Base-by-base conservation (phyloP, 2,113 vertebrate species). In the Meleagris gallopavo region DNA sequence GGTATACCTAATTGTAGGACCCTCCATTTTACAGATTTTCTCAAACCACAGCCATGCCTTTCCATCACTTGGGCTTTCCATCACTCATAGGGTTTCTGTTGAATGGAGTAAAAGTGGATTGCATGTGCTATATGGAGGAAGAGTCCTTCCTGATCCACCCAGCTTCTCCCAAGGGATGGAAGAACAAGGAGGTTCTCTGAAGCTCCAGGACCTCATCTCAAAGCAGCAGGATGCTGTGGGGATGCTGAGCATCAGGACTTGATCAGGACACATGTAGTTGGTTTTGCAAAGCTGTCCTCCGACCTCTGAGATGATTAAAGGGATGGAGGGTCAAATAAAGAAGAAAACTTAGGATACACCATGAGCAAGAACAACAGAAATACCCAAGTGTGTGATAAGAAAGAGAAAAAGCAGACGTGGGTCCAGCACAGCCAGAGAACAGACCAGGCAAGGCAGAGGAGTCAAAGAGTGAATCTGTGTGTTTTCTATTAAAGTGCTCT, bases 1-100 rank as follows among this genome's bases (percentile, higher is more conserved):
- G 25, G 3, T 25, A 34, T 3, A 27, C 34, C 12, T 2, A 1
- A 11, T 0, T 8, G 24, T 46, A 16, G 74, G 57, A 82, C 0
- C 5, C 46, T 2, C 1, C 2, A 7, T 40, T 40, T 64, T 64
- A 17, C 16, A 64, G 1, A 17, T 24, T 30, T 43, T 18, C 41
- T 41, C 1, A 0, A 52, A 13, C 34, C 25, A 61, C 60, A 73
- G 20, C 20, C 54, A 54, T 9, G 9, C 9, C 43, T 43, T 50
- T 9, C 60, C 36, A 2, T 17, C 10, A 0, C n/a, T 48, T 52
- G 19, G 20, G 13, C 19, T 29, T 52, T 21, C 64, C 21, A n/a
- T 32, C 32, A 20, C 55, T 58, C 55, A 32, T 19, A 74, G 22
- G 5, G 13, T 32, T 2, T 29, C 17, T 12, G 21, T 36, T 34